These are phyloP conservation scores for Lutraria rhynchaena DNA, from an alignment of 1,140 invertebrate genomes.

Conservation along the genomic window DNA sequence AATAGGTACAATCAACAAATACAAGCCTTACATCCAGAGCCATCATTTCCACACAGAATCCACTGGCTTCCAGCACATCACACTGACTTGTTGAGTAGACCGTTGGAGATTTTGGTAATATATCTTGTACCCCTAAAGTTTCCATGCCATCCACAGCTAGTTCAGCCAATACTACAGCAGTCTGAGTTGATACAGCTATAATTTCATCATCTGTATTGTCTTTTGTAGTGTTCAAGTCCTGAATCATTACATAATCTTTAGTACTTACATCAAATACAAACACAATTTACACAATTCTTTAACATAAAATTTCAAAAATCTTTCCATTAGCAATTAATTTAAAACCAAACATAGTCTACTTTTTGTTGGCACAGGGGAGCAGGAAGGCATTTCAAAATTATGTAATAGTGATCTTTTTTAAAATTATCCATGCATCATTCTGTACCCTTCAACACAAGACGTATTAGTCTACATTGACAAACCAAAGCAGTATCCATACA, in stretches of 20 bases:
- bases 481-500: no score
- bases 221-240: neutral
- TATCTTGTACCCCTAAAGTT: neutral
- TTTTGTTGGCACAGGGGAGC: no score
- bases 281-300: no score
- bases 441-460: no score
- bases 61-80: slow-evolving; percentile 23
- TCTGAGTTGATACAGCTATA: slow-evolving; percentile 64
- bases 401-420: neutral
- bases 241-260: no score
- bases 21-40: slow-evolving; percentile 31
- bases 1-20: no score
- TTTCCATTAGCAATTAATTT: no score
- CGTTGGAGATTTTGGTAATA: neutral
- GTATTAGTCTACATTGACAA: no score
- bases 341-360: no score
- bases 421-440: neutral
- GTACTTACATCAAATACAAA: no score
- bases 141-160: slow-evolving; percentile 57
- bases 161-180: slow-evolving; percentile 69
- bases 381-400: no score
- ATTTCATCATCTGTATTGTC: neutral
- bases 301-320: no score
- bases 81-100: neutral
- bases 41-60: slow-evolving; percentile 52